These are phyloP conservation scores for Phrynosoma platyrhinos DNA, from an alignment of 2,113 vertebrate species.

Conservation along the genomic window DNA sequence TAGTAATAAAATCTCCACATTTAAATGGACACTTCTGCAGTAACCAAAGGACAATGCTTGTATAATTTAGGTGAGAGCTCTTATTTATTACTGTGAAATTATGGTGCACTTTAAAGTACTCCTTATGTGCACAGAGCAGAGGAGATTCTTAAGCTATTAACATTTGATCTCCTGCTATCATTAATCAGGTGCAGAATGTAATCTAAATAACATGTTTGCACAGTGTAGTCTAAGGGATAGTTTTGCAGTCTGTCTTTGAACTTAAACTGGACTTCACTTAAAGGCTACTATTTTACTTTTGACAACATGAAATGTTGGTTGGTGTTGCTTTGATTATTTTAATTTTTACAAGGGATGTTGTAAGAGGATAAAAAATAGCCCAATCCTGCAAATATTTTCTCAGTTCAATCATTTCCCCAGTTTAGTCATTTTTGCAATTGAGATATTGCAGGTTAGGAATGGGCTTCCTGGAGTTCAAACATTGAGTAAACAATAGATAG, in stretches of 20 bases:
- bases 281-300: slow-evolving; percentile 52
- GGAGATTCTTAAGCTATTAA: slow-evolving; percentile 74
- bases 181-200: slow-evolving; percentile 71
- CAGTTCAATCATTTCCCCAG: slow-evolving; percentile 53
- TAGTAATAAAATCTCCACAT: slow-evolving; percentile 57
- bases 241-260: slow-evolving; percentile 51
- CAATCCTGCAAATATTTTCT: slow-evolving; percentile 73
- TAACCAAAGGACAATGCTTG: slow-evolving; percentile 47
- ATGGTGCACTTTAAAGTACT: slow-evolving; percentile 63
- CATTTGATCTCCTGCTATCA: slow-evolving; percentile 74
- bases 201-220: slow-evolving; percentile 64
- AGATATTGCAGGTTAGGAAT: slow-evolving; percentile 66
- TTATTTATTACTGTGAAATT: slow-evolving; percentile 69
- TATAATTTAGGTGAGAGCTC: slow-evolving; percentile 60
- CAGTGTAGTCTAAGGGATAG: slow-evolving; percentile 49
- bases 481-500: slow-evolving; percentile 72
- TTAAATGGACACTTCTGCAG: slow-evolving; percentile 52
- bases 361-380: slow-evolving; percentile 58
- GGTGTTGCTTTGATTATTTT: slow-evolving; percentile 61
- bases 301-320: slow-evolving; percentile 63
- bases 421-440: slow-evolving; percentile 49
- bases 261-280: slow-evolving; percentile 53
- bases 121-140: slow-evolving; percentile 50
- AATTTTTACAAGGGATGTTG: slow-evolving; percentile 62
- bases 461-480: slow-evolving; percentile 71